Base-by-base conservation (phyloP, 2,113 vertebrate genomes). In the Balaeniceps rex region DNA sequence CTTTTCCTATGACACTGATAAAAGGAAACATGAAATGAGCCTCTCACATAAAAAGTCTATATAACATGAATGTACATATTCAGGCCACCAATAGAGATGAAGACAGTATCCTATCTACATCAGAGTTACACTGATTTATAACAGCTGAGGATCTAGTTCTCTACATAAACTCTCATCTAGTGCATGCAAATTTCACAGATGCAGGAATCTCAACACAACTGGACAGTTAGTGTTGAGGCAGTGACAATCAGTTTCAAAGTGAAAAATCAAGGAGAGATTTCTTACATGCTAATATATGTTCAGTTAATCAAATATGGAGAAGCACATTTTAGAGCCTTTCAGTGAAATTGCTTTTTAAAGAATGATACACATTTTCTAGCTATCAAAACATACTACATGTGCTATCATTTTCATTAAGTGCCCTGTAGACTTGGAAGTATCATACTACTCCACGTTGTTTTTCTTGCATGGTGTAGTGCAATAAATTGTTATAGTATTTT, bases 21-120 rank as follows among this genome's bases (percentile, higher is more conserved):
- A 74, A 84, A 42, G 29, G 15, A 75, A 66, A 33, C 0, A 0
- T 7, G 46, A 64, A 72, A 36, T 13, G 7, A 69, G 7, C 8
- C 14, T 52, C 52, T 57, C 55, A 52, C 8, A 29, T 33, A 17
- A 55, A 68, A 66, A 11, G 24, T 16, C 14, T 47, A 3, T 74
- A 15, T 5, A 58, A 8, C 36, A 34, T 25, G 23, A 90, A 75
- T 9, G 4, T 11, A 28, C 4, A 7, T 36, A 61, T 15, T 24
- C 63, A 85, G 34, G n/a, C 40, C 64, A 87, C 16, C 26, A 63
- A 24, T 3, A 65, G 55, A 57, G 44, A 38, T 8, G 21, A 71
- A 22, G 17, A 63, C 15, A 42, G 24, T 7, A 19, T 13, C 25
- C 25, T 34, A 34, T 12, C 26, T 10, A 28, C 34, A 68, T 19